A percentile compares a stretch with the other conserved stretches of the same genome.
Conservation (phyloP, 2,113 vertebrate species). For the Megaceryle maxima region DNA sequence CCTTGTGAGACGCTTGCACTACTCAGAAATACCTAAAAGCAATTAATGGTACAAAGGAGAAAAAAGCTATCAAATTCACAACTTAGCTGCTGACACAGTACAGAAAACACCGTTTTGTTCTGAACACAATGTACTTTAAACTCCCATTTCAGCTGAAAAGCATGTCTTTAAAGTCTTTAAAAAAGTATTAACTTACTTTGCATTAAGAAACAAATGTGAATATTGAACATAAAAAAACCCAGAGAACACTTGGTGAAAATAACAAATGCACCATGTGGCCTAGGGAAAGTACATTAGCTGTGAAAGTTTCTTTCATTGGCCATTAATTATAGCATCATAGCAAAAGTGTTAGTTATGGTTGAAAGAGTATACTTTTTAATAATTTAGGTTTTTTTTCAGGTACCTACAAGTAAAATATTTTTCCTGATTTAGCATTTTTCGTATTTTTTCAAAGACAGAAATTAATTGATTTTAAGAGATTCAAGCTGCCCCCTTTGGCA, state of each 20-base stretch:
- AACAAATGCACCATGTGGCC: not conserved
- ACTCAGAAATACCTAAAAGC: constrained; percentile 27
- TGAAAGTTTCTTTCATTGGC: not conserved
- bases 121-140: constrained; percentile 24
- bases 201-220: constrained; percentile 20
- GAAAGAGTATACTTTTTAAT: not conserved
- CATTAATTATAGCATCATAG: not conserved
- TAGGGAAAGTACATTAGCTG: not conserved
- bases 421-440: not conserved
- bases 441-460: not conserved
- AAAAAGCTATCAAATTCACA: constrained; percentile 38
- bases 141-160: constrained; percentile 25
- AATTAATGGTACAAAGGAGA: constrained; percentile 10
- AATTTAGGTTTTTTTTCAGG: not conserved
- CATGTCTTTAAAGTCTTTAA: constrained; percentile 9
- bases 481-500: not conserved
- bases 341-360: not conserved
- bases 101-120: constrained; percentile 43
- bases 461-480: not conserved
- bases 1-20: not conserved
- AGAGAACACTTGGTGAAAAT: not conserved
- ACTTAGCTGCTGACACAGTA: constrained; percentile 15
- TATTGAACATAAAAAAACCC: not conserved
- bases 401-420: not conserved
- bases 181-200: constrained; percentile 40